Percentiles rank a stretch among this genome's conserved stretches.
These are phyloP conservation scores for Struthidea cinerea DNA, from an alignment of 2,113 vertebrate genomes.

Conservation along the genomic window DNA sequence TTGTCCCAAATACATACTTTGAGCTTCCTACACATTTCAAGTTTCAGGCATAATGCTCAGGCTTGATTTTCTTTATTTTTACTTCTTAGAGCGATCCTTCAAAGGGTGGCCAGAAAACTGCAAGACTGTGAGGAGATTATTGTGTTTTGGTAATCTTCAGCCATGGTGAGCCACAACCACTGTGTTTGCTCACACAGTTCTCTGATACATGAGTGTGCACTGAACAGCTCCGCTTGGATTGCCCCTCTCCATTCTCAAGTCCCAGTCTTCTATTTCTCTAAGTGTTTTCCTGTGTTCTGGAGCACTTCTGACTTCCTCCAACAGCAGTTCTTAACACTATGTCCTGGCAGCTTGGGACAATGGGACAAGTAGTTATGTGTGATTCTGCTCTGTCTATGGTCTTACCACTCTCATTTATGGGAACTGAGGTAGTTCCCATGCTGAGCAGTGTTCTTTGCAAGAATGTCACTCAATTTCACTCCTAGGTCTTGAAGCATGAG, in stretches of 20 bases:
- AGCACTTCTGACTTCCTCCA: neutral
- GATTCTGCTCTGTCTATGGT: neutral
- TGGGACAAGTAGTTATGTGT: neutral
- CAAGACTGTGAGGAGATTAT: neutral
- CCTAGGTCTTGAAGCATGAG: neutral
- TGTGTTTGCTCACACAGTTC: neutral
- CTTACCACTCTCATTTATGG: neutral
- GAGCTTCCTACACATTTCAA: neutral
- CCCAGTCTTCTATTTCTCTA: neutral
- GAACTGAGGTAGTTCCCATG: neutral
- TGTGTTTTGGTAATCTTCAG: neutral
- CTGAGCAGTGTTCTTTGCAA: neutral
- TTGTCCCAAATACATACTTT: neutral
- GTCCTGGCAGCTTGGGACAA: neutral
- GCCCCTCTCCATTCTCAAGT: neutral
- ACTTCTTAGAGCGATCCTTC: neutral
- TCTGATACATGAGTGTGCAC: accelerated
- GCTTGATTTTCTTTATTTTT: neutral
- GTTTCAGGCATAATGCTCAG: neutral
- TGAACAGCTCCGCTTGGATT: neutral
- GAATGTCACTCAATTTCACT: neutral
- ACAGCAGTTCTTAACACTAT: neutral
- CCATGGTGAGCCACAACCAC: neutral
- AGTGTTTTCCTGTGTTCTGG: neutral
- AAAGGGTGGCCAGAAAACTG: neutral